Conservation (phyloP, 2,113 vertebrate species). For the Arenaria interpres region DNA sequence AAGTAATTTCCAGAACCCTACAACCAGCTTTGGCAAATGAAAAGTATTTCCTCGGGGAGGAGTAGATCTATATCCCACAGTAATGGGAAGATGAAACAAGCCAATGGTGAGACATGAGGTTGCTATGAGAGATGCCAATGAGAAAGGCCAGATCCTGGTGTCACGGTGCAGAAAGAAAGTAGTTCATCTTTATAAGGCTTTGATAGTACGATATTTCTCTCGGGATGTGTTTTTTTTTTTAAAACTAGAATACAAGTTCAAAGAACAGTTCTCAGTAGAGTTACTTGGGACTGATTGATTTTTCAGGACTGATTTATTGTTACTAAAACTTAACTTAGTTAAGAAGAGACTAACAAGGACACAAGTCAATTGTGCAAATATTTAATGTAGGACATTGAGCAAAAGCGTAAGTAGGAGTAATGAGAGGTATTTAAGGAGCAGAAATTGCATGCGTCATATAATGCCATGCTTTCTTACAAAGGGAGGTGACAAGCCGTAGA, state of each 20-base stretch:
- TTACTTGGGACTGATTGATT: constrained; percentile 12
- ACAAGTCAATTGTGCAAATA: neutral
- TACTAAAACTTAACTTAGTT: constrained; percentile 3
- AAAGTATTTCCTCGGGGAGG: neutral
- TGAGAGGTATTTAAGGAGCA: constrained; percentile 18
- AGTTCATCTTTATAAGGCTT: constrained; percentile 12
- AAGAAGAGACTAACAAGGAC: neutral
- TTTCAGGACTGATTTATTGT: neutral
- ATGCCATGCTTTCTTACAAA: neutral
- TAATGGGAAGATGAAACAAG: neutral
- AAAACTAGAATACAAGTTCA: neutral
- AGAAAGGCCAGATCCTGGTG: constrained; percentile 6
- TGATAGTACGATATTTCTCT: neutral
- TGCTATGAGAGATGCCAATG: neutral
- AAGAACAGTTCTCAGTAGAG: neutral
- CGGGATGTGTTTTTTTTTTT: neutral
- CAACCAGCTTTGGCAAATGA: neutral
- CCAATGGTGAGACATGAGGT: neutral
- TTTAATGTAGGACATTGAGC: neutral
- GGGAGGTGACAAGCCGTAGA: neutral
- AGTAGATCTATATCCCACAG: neutral
- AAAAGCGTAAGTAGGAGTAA: neutral
- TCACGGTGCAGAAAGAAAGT: neutral
- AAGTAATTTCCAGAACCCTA: constrained; percentile 13
- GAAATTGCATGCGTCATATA: neutral